Conservation (phyloP, 2,888 invertebrate species). For the Ceriagrion tenellum region DNA sequence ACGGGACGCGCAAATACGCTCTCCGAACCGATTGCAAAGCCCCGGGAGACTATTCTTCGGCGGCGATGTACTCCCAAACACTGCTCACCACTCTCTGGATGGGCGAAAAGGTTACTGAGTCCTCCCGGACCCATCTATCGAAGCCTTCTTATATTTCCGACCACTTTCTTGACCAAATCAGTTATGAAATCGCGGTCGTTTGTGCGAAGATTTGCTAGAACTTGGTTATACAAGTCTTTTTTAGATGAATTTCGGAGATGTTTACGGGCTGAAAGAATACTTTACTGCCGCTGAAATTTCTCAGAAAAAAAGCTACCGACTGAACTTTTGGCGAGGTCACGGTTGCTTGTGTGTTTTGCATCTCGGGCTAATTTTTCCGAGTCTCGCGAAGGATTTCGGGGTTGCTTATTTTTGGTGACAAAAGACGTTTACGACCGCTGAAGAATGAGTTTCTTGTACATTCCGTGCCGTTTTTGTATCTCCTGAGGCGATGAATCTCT, state of each 20-base stretch:
- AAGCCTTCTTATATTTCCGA: neutral
- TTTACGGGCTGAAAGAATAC: no score
- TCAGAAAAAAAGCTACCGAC: no score
- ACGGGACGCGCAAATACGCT: neutral
- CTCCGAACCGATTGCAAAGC: neutral
- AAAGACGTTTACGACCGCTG: neutral
- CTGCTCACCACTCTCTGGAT: neutral
- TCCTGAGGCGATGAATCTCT: neutral
- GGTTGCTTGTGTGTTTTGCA: no score
- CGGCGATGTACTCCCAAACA: neutral
- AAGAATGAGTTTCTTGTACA: neutral
- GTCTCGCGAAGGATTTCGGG: neutral
- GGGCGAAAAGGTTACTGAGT: neutral
- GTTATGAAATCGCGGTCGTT: no score
- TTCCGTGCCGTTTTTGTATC: neutral
- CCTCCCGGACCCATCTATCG: slow-evolving; percentile 5
- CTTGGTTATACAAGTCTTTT: no score
- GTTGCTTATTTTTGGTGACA: neutral
- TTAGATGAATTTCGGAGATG: no score
- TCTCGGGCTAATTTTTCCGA: no score
- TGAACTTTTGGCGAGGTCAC: no score
- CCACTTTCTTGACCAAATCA: no score
- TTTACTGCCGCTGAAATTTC: no score
- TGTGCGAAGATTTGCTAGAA: no score
- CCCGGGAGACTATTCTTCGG: neutral